Base-by-base conservation (phyloP, 1,140 invertebrate species). In the Marisa cornuarietis region DNA sequence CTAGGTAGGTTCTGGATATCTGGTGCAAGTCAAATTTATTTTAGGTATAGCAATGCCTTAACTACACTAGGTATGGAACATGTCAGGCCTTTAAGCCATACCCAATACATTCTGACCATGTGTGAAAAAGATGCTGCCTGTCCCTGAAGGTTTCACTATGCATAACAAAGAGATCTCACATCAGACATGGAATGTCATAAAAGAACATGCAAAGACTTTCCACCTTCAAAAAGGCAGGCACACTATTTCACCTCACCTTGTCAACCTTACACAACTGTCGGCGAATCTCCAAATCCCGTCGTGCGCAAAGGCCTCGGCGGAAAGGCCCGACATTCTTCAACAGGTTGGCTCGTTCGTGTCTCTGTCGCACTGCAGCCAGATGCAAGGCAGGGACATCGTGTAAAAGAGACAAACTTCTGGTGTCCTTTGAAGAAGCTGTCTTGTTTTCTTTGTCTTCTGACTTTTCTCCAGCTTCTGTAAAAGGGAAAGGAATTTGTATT, bases 221-320 rank as follows among this genome's bases (percentile, higher is more conserved):
- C 6, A n/a, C 10, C 10, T 58, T 16, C 73, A 6, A 11, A 42
- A 52, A 52, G 52, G 10, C 20, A 75, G 16, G 16, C 49, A 31
- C 20, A 42, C 18, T 9, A 49, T 20, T 71, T n/a, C 18, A 76
- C 61, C 79, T 79, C 82, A 90, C 89, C 84, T 87, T 88, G 63
- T 88, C 87, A 69, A 90, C 80, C 82, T 86, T 88, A 78, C 90
- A 91, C 51, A 91, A 85, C 81, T 88, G 84, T 20, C 88, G 78
- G 31, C 90, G 80, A 4, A 91, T 90, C 69, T 87, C 87, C 26
- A 91, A 80, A 73, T 91, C 90, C 52, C 85, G 81, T 20, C 90
- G 82, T 16, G 90, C 90, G 84, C 89, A 90, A 66, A 91, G 79
- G 6, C 87, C 90, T 42, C 86, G 80, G 18, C 90, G 82, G 79